Base-by-base conservation (phyloP, 2,888 invertebrate species). In the Creontiades dilutus region DNA sequence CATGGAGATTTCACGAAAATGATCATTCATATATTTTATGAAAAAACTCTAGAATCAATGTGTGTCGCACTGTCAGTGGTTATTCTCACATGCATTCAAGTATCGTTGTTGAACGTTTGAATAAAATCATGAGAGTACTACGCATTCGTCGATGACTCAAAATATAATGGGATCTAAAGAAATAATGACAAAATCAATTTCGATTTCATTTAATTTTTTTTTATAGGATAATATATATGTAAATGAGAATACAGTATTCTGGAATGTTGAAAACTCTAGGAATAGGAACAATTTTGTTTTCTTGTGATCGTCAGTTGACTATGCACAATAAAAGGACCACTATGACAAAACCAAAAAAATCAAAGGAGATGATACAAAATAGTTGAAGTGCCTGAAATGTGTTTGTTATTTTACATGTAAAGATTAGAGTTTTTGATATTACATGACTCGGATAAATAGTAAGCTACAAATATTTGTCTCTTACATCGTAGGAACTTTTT, bases 401-500 rank as follows among this genome's bases (percentile, higher is more conserved):
- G 3, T 3, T 68, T 68, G 68, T 68, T 7, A 37, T 37, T 37
- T 68, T 68, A 68, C 68, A 27, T 27, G 23, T 27, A 68, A 19
- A 23, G 23, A 23, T 19, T 68, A 68, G 68, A 0, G 23, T 68
- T 68, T 52, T 61, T 68, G 23, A 68, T 68, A 68, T 23, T 13
- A 52, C 12, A 23, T 68, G 68, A 68, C 68, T 68, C 68, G 37
- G 37, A 78, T 28, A 78, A 28, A 13, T 37, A 46, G 78, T 47
- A 82, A 82, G 14, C 23, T 52, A 82, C 48, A 52, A 82, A 82
- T 37, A 37, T 37, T 37, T 37, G 52, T n/a, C 46, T 47, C 82
- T 52, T 52, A 82, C 19, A 52, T 52, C 46, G 82, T 82, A 82
- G 82, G 82, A 82, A 82, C 82, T 82, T 52, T 82, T 82, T 28